Evolutionary conservation across 64 coral and sea anemone genomes (phyloP).

Genomic region (Pocillopora verrucosa): DNA sequence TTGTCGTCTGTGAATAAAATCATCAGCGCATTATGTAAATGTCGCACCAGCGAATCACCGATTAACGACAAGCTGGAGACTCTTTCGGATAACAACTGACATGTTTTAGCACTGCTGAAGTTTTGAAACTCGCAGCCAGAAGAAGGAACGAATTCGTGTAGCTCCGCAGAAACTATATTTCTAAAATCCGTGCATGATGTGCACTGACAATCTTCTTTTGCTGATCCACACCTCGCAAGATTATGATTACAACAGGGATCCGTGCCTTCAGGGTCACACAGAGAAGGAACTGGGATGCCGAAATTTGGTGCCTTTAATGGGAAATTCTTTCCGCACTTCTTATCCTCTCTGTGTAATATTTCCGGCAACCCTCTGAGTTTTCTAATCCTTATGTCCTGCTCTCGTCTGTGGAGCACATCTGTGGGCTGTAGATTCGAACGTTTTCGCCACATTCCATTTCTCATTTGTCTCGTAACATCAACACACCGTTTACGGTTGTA

Average conservation of each 20-base stretch:
- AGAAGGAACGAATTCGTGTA: slow-evolving; percentile 15
- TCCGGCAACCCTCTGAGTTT: slow-evolving; percentile 46
- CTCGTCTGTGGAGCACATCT: neutral
- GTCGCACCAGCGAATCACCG: slow-evolving; percentile 77
- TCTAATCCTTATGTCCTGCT: slow-evolving; percentile 43
- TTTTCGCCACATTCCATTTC: slow-evolving; percentile 14
- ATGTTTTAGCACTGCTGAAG: slow-evolving; percentile 33
- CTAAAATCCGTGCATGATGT: slow-evolving; percentile 17
- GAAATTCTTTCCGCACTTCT: slow-evolving; percentile 51
- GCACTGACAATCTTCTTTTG: neutral
- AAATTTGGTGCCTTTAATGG: slow-evolving; percentile 45
- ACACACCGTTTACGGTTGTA: neutral
- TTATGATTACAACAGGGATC: slow-evolving; percentile 11
- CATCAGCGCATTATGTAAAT: slow-evolving; percentile 65
- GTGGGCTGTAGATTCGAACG: neutral
- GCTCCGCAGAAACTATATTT: neutral
- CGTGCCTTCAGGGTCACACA: neutral
- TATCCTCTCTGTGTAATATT: slow-evolving; percentile 24
- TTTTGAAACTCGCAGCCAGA: slow-evolving; percentile 22
- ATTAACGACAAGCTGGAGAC: slow-evolving; percentile 60
- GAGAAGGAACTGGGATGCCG: slow-evolving; percentile 25
- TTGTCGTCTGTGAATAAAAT: slow-evolving; percentile 65
- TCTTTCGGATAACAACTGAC: slow-evolving; percentile 34
- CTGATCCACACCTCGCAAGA: neutral
- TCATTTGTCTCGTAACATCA: slow-evolving; percentile 7